Percentiles rank a stretch among this genome's conserved stretches.
Conservation (phyloP, 2,113 vertebrate species). For the Datnioides undecimradiatus region DNA sequence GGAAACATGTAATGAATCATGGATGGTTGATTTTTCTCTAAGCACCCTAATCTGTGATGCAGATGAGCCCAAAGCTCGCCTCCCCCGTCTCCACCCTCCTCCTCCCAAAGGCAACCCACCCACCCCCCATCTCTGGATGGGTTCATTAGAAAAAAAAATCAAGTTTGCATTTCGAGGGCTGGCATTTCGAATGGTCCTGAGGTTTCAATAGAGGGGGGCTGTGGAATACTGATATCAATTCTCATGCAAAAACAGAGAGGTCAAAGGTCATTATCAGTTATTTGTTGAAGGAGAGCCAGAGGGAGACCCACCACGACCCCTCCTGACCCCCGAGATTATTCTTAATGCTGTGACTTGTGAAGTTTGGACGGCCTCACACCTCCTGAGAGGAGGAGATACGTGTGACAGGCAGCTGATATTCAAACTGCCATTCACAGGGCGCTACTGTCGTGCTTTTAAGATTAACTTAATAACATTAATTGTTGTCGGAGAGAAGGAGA, state of each 20-base stretch:
- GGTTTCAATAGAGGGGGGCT: slow-evolving; percentile 62
- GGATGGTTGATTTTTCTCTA: slow-evolving; percentile 90
- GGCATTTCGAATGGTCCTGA: slow-evolving; percentile 78
- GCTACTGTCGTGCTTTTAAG: neutral
- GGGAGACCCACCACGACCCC: slow-evolving; percentile 83
- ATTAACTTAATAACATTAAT: neutral
- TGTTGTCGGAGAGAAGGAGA: slow-evolving; percentile 5
- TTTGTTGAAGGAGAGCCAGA: slow-evolving; percentile 86
- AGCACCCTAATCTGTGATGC: slow-evolving; percentile 92
- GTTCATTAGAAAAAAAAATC: slow-evolving; percentile 79
- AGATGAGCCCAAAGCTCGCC: slow-evolving; percentile 85
- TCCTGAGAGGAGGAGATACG: slow-evolving; percentile 19
- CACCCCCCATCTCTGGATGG: slow-evolving; percentile 73
- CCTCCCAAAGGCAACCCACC: slow-evolving; percentile 56
- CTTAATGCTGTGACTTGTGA: slow-evolving; percentile 71
- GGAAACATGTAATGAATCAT: slow-evolving; percentile 95
- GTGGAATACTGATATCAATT: slow-evolving; percentile 85
- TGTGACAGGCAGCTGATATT: slow-evolving; percentile 29
- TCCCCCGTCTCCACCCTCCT: slow-evolving; percentile 74
- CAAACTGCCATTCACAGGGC: neutral
- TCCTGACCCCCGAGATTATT: slow-evolving; percentile 82
- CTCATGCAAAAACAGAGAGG: slow-evolving; percentile 87
- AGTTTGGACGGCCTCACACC: slow-evolving; percentile 20
- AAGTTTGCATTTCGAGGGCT: slow-evolving; percentile 85
- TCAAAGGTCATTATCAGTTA: slow-evolving; percentile 87